Conservation (phyloP, 2,888 invertebrate genomes). For the Plagiodera versicolora region DNA sequence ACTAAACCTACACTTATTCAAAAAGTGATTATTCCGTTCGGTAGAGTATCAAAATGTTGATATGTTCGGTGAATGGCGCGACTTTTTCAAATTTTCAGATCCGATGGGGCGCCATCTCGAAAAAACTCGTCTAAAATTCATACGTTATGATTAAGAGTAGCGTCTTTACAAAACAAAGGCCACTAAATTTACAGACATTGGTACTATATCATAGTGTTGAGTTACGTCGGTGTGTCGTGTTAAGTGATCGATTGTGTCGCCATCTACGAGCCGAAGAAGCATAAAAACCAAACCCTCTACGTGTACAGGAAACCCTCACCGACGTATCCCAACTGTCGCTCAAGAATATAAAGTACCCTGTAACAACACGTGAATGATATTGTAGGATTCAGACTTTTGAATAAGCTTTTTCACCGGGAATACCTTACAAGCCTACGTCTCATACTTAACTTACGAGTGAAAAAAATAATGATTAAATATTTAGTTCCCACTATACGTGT, state of each 20-base stretch:
- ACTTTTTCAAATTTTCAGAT: conserved; percentile 1
- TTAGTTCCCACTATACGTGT: neutral
- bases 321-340: neutral
- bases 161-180: conserved; percentile 27
- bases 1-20: conserved; percentile 13
- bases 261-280: no score
- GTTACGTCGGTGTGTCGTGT: conserved; percentile 9
- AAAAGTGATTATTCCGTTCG: conserved; percentile 18
- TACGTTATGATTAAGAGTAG: conserved; percentile 20
- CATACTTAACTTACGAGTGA: conserved; percentile 8
- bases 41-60: conserved; percentile 29
- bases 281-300: no score
- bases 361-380: conserved; percentile 2
- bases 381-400: conserved; percentile 3
- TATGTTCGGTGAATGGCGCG: conserved; percentile 22
- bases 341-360: conserved; percentile 8
- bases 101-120: conserved; percentile 13
- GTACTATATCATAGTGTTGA: conserved; percentile 18
- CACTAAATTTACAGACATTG: conserved; percentile 27
- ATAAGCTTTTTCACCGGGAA: conserved; percentile 1
- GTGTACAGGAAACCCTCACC: neutral
- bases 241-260: no score
- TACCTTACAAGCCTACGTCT: neutral
- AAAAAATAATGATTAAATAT: conserved; percentile 3
- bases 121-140: conserved; percentile 28